A percentile compares a stretch with the other conserved stretches of the same genome.
These are phyloP conservation scores for Acanthosepion esculentum DNA, from an alignment of 2,888 invertebrate species.

Conservation along the genomic window DNA sequence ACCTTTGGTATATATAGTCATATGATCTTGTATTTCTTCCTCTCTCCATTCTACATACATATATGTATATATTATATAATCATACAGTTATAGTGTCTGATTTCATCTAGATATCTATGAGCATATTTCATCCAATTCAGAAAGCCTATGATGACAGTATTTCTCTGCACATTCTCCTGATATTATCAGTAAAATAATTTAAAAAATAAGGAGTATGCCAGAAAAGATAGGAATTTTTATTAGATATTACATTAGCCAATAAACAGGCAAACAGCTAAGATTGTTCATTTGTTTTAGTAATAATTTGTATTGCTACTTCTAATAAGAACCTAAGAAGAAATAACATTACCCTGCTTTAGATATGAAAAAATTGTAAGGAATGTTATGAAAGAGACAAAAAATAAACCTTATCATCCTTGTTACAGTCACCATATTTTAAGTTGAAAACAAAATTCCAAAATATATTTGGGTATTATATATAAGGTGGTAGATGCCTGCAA, in stretches of 20 bases:
- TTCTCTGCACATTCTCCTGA: not conserved
- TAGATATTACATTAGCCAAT: not conserved
- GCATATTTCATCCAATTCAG: not conserved
- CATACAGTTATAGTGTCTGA: not conserved
- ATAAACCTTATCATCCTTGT: not conserved
- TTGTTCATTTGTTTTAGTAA: slow-evolving; percentile 8
- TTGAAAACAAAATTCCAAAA: not conserved
- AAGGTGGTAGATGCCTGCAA: not conserved
- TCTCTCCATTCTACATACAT: not conserved
- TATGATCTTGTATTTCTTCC: not conserved
- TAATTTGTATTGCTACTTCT: not conserved
- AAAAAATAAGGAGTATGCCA: not conserved
- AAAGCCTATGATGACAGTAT: not conserved
- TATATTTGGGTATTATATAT: not conserved
- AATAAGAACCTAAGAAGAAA: not conserved
- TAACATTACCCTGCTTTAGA: not conserved
- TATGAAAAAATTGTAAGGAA: not conserved
- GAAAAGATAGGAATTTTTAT: slow-evolving; percentile 14
- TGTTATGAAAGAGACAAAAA: not conserved
- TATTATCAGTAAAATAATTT: not conserved
- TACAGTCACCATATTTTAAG: not conserved
- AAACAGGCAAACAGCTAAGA: not conserved
- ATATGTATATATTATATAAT: too few relatives aligned
- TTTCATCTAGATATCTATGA: not conserved
- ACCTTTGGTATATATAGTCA: not conserved